Percentiles rank a stretch among this genome's conserved stretches.
phyloP scores from a whole-genome alignment of 2,113 vertebrate species.

The Dryoscopus gambensis region DNA sequence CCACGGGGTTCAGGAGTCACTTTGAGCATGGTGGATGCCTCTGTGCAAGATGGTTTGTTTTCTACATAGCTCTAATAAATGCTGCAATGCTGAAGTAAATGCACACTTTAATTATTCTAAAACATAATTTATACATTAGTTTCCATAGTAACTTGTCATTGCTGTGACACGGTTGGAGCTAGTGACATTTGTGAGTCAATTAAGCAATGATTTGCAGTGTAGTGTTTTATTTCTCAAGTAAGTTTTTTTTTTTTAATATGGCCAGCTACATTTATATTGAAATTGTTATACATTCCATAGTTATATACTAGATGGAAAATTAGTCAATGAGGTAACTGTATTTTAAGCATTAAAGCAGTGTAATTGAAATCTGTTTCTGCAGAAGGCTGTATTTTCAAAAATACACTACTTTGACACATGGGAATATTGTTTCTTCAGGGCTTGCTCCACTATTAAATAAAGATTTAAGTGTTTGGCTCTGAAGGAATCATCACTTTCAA shows the following conservation, averaged over 20 bases:
- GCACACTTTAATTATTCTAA: slow-evolving; percentile 27
- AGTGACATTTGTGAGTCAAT: slow-evolving; percentile 38
- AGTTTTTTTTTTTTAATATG: background rate
- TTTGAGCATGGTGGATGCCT: background rate
- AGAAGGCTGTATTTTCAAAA: slow-evolving; percentile 9
- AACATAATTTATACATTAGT: slow-evolving; percentile 44
- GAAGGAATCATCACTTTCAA: slow-evolving; percentile 41
- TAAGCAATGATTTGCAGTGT: background rate
- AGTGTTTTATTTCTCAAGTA: background rate
- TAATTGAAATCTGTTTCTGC: slow-evolving; percentile 25
- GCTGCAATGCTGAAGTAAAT: background rate
- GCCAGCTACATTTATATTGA: background rate
- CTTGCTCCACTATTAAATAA: slow-evolving; percentile 48
- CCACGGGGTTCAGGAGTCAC: background rate
- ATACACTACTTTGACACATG: background rate
- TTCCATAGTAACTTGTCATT: slow-evolving; percentile 53
- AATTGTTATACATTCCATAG: background rate
- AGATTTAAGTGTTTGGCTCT: slow-evolving; percentile 40
- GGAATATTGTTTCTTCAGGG: slow-evolving; percentile 31
- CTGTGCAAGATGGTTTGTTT: background rate
- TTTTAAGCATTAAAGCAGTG: background rate
- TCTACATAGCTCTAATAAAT: background rate
- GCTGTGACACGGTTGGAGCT: background rate
- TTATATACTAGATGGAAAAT: background rate
- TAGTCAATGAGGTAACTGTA: background rate